Percentiles rank a stretch among this genome's conserved stretches.
Conservation (phyloP, 2,797 vertebrate genomes). For the Poeciliopsis infans region DNA sequence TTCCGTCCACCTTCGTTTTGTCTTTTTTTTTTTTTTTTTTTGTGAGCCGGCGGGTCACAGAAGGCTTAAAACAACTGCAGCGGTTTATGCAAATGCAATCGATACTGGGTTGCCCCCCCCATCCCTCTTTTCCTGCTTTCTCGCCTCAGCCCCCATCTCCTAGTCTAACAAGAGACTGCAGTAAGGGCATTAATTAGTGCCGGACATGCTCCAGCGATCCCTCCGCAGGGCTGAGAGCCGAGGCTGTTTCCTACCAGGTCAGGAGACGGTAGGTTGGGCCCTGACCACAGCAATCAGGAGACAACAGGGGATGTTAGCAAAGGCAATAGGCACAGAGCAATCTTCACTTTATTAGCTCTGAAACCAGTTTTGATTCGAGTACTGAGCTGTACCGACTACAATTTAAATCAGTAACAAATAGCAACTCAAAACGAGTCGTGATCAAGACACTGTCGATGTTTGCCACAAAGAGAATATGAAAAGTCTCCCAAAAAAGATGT, state of each 20-base stretch:
- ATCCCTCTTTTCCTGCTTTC: conserved; percentile 8
- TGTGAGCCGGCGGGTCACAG: conserved; percentile 56
- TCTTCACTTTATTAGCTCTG: not conserved
- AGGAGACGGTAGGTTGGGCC: conserved; percentile 47
- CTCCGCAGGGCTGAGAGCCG: conserved; percentile 47
- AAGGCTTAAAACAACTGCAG: conserved; percentile 67
- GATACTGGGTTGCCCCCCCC: conserved; percentile 66
- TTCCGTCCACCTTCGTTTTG: conserved; percentile 37
- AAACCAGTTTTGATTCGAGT: no score
- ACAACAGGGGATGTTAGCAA: conserved; percentile 18
- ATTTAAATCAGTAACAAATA: not conserved
- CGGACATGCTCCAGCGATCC: conserved; percentile 63
- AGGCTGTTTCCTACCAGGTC: conserved; percentile 59
- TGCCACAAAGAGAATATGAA: not conserved
- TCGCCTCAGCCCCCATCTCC: conserved; percentile 38
- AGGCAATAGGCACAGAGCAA: conserved; percentile 9
- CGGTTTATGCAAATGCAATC: conserved; percentile 77
- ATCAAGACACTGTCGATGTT: not conserved
- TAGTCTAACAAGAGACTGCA: conserved; percentile 65
- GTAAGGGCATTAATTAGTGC: conserved; percentile 71
- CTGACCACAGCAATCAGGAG: conserved; percentile 41
- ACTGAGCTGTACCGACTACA: not conserved
- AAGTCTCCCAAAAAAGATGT: not conserved
- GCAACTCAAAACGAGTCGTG: not conserved
- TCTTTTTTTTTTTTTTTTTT: conserved; percentile 1